Base-by-base conservation (phyloP, 2,888 invertebrate species). In the Dichetophora obliterata region DNA sequence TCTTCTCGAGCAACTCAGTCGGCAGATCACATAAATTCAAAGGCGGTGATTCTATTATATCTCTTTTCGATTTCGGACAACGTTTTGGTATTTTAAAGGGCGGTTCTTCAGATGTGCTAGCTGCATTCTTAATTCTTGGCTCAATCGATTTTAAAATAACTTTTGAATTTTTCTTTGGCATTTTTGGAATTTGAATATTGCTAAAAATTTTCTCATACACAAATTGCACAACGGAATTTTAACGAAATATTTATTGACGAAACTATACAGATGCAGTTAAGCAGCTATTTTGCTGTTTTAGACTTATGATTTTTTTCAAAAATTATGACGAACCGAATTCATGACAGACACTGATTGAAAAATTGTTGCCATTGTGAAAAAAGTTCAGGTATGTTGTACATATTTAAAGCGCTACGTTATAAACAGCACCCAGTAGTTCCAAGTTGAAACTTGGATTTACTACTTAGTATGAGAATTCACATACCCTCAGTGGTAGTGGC, bases 1-100 rank as follows among this genome's bases (percentile, higher is more conserved):
- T 85, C 63, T 83, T 82, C 59, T 84, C 80, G 3, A 85, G 76
- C 11, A 86, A n/a, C 59, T 85, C 85, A 24, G 75, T 78, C 4
- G 85, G 86, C n/a, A 86, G 74, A 72, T 82, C 80, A 34, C 80
- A 82, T 5, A 86, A 48, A 22, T 79, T 82, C 6, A 81, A 19
- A 2, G 75, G 22, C 22, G 31, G 43, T 0, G 11, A 22, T 14
- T 24, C 75, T 0, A 19, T 31, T 31, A n/a, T 69, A 34, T 68
- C 57, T 14, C 66, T 48, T 27, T 77, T 74, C 0, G 54, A 16
- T 43, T 14, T 70, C 14, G 74, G 5, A 5, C 52, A 31, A 19
- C 71, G 59, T n/a, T 78, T 76, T 24, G 57, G 34, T 14, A 75
- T 59, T 70, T 80, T 81, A 16, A 24, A 50, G 2, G 71, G 63